These are phyloP conservation scores for Brevimyrus niger DNA, from an alignment of 2,113 vertebrate genomes.

Conservation along the genomic window DNA sequence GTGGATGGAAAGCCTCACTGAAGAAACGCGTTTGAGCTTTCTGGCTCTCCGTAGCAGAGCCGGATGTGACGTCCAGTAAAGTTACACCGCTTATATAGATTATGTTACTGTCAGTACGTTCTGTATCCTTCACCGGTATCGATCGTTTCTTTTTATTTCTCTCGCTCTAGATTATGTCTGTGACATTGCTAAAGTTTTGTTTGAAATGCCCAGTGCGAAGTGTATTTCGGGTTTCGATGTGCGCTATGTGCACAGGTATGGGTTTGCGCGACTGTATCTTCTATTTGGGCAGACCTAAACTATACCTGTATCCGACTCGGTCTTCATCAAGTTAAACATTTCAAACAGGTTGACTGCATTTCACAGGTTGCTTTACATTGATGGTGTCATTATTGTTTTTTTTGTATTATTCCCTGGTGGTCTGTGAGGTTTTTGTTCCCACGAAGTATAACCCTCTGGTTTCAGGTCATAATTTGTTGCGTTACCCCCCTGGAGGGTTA, in stretches of 20 bases:
- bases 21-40: not conserved
- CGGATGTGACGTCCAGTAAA: not conserved
- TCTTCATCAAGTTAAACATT: not conserved
- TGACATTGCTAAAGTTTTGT: not conserved
- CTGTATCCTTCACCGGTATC: not conserved
- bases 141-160: not conserved
- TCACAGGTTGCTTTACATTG: not conserved
- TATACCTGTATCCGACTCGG: not conserved
- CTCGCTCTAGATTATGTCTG: not conserved
- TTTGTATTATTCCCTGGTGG: not conserved
- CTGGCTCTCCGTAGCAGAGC: not conserved
- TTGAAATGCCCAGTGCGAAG: not conserved
- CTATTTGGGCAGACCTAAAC: not conserved
- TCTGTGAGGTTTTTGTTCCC: not conserved
- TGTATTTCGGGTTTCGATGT: not conserved
- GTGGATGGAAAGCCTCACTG: not conserved
- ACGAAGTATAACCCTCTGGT: not conserved
- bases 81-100: not conserved
- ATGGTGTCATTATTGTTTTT: not conserved
- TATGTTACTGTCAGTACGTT: not conserved
- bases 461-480: not conserved
- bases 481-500: not conserved
- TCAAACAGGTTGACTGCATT: not conserved
- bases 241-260: constrained; percentile 4
- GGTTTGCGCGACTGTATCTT: not conserved